Percentiles rank a stretch among this genome's conserved stretches.
Evolutionary conservation across 53 echinoderm and acorn worm species (phyloP).

Genomic region (Antedon mediterranea): DNA sequence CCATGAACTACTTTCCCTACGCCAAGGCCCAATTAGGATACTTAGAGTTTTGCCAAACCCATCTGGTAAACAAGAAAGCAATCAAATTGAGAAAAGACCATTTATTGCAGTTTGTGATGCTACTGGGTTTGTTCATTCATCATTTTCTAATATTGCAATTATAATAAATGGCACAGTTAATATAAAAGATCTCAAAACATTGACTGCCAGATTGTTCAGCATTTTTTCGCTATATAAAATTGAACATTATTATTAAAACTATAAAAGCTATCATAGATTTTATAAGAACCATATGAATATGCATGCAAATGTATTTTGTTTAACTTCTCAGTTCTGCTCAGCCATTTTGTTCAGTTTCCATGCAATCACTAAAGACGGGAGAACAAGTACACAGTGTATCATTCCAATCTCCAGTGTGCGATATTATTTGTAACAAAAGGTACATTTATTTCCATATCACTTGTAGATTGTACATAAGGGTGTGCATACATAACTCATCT

Average conservation of each 20-base stretch:
- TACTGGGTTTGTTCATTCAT: constrained; percentile 41
- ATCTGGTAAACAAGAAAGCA: constrained; percentile 22
- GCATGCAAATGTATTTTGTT: not conserved
- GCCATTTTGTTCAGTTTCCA: constrained; percentile 79
- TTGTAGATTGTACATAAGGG: too few species aligned
- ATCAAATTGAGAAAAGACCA: constrained; percentile 62
- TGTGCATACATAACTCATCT: too few species aligned
- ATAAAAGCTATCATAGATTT: too few species aligned
- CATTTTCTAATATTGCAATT: too few species aligned
- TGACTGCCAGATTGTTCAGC: too few species aligned
- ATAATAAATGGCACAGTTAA: too few species aligned
- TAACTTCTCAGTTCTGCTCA: constrained; percentile 66
- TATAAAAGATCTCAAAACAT: too few species aligned
- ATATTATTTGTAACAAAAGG: constrained; percentile 78
- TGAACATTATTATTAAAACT: too few species aligned
- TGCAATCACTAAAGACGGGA: constrained; percentile 59
- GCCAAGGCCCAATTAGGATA: constrained; percentile 77
- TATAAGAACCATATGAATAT: too few species aligned
- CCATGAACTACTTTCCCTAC: constrained; percentile 76
- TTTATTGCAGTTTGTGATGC: constrained; percentile 80
- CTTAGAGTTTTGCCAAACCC: constrained; percentile 64
- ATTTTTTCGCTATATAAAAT: too few species aligned
- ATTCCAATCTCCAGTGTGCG: constrained; percentile 90
- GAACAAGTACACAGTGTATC: constrained; percentile 80
- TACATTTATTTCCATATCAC: too few species aligned